Evolutionary conservation across 37 sponge, comb jelly and placozoan species (phyloP), one percentile per base, ranked within the genome.

Genomic region (Geodia barretti): DNA sequence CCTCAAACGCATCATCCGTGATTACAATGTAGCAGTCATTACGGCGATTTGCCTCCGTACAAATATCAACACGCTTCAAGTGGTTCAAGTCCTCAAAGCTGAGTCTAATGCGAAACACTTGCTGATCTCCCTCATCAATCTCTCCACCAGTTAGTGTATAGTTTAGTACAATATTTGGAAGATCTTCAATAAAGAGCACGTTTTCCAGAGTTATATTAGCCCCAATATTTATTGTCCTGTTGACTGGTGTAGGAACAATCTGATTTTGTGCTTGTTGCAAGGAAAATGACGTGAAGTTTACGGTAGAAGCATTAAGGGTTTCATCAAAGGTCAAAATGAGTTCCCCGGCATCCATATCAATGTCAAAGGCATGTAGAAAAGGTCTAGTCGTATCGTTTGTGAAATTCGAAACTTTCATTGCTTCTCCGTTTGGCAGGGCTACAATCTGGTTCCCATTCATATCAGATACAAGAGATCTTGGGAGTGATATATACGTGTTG

Each of bases 371-470:
- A 75, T 88, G 75, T 23, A 96, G 68, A 25, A 59, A 76, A 35
- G 97, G 97, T 21, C 71, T 68, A 17, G 94, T 93, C 3, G 86
- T 93, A 69, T 96, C 97, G 31, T 8, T n/a, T 25, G 89, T 88
- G 73, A 81, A 96, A 59, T 80, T 85, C 0, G 42, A 29, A 3
- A 88, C 94, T 37, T 42, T 41, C 63, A 77, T 67, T 40, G 93
- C 87, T 38, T 74, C 28, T 2, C 83, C 86, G 70, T 87, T 93
- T 4, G 77, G 63, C 14, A 87, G 59, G 30, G 97, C 79, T 0
- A 96, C 92, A 58, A 96, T 88, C 14, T 71, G 30, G 74, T 89
- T 85, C 25, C 64, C 85, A 63, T 91, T 96, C 97, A 96, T 96
- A 71, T 96, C 97, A 39, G 70, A 43, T 30, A 96, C 47, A 2